Conservation (phyloP, 2,888 invertebrate species). For the Tachina grossa region DNA sequence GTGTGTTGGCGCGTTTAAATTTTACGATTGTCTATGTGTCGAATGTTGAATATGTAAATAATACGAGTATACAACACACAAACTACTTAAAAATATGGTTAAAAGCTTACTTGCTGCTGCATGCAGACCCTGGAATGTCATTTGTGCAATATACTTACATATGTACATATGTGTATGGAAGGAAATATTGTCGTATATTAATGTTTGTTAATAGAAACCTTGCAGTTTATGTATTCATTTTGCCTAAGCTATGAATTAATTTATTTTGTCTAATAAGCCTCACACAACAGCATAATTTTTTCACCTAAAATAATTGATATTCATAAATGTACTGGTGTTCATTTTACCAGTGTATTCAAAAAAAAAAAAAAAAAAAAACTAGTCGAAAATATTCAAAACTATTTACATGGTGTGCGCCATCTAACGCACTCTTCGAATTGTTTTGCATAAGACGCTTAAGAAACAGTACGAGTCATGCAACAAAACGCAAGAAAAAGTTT, state of each 20-base stretch:
- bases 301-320: background rate
- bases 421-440: background rate
- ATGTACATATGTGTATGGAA: too few relatives aligned
- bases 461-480: constrained; percentile 2
- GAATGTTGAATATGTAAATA: constrained; percentile 43
- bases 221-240: background rate
- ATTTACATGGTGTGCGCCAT: background rate
- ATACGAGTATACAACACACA: background rate
- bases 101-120: background rate
- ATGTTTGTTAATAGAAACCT: constrained; percentile 10
- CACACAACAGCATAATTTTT: too few relatives aligned
- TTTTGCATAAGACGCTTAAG: constrained; percentile 16
- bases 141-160: constrained; percentile 22
- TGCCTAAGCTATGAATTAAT: too few relatives aligned
- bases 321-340: background rate
- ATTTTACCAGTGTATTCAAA: background rate
- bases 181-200: constrained; percentile 11
- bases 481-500: background rate
- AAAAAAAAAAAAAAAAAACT: too few relatives aligned
- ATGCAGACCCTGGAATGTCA: constrained; percentile 23
- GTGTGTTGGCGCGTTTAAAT: constrained; percentile 58
- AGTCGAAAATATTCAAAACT: background rate
- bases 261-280: too few relatives aligned
- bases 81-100: constrained; percentile 29
- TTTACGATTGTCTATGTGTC: constrained; percentile 30